phyloP scores from a whole-genome alignment of 23 tunicate genomes.

The Aplidium turbinatum region DNA sequence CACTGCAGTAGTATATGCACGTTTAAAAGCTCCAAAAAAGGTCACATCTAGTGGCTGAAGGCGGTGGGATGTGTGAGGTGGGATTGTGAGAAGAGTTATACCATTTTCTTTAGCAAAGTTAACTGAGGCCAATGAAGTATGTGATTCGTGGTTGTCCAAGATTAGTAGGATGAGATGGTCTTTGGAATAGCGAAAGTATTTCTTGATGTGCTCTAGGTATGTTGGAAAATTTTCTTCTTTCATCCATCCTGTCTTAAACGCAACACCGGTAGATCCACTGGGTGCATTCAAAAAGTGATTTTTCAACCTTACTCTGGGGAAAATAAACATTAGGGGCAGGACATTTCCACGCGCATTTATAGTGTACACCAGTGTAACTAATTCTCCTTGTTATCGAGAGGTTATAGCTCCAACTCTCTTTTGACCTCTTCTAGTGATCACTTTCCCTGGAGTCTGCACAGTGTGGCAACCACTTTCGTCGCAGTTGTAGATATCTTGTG shows the following conservation, averaged over 20 bases:
- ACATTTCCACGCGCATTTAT: slow-evolving; percentile 31
- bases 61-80: slow-evolving; percentile 37
- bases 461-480: slow-evolving; percentile 20
- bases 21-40: slow-evolving; percentile 26
- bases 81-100: slow-evolving; percentile 17
- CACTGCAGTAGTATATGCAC: slow-evolving; percentile 3
- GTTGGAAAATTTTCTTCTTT: slow-evolving; percentile 22
- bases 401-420: slow-evolving; percentile 36
- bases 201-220: slow-evolving; percentile 17
- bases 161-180: slow-evolving; percentile 2
- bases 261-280: slow-evolving; percentile 26
- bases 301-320: slow-evolving; percentile 6
- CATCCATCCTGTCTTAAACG: slow-evolving; percentile 21
- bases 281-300: slow-evolving; percentile 29
- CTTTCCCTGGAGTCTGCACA: slow-evolving; percentile 17
- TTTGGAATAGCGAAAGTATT: slow-evolving; percentile 1
- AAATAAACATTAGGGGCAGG: slow-evolving; percentile 19
- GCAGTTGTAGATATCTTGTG: slow-evolving; percentile 27
- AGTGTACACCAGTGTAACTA: slow-evolving; percentile 12
- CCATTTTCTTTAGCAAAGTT: slow-evolving; percentile 24
- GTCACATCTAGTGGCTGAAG: slow-evolving; percentile 27
- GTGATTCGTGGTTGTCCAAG: slow-evolving; percentile 33
- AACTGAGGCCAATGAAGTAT: slow-evolving; percentile 25
- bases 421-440: slow-evolving; percentile 26
- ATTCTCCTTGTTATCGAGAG: slow-evolving; percentile 9